These are phyloP conservation scores for Ceuthmochares aereus DNA, from an alignment of 2,113 vertebrate genomes.

Conservation along the genomic window DNA sequence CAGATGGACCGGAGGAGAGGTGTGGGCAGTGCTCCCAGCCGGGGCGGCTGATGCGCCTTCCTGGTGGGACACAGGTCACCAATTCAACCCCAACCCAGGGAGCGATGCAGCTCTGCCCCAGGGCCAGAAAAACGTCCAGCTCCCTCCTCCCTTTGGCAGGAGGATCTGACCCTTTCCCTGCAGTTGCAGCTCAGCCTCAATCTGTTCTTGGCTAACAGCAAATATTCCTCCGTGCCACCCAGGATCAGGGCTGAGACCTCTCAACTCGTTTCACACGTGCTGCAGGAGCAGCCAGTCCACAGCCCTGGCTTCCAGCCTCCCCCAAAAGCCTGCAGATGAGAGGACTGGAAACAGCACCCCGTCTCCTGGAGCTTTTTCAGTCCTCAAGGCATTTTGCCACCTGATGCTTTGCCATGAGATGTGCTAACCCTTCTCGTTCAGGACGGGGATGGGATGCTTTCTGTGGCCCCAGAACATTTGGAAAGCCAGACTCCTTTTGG, in stretches of 20 bases:
- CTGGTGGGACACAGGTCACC: neutral
- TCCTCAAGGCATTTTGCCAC: neutral
- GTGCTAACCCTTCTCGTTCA: rapidly evolving
- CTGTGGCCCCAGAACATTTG: rapidly evolving
- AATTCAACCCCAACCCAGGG: rapidly evolving
- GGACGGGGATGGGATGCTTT: neutral
- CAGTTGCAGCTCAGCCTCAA: neutral
- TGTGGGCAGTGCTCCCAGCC: neutral
- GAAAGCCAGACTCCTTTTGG: neutral
- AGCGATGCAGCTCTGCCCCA: rapidly evolving
- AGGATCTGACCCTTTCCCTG: neutral
- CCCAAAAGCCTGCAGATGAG: rapidly evolving
- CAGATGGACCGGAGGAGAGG: conserved; percentile 2
- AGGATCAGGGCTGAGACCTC: neutral
- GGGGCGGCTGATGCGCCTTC: neutral
- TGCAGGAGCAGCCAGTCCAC: rapidly evolving
- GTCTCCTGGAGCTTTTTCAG: neutral
- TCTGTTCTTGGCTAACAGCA: rapidly evolving
- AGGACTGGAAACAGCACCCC: neutral
- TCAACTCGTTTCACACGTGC: neutral
- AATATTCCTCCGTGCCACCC: neutral
- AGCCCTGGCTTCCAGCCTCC: neutral
- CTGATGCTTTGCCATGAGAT: neutral
- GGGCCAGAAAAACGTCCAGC: neutral
- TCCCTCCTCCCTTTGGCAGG: neutral